Evolutionary conservation across 2,113 vertebrate species (phyloP).

Genomic region (Numenius arquata): DNA sequence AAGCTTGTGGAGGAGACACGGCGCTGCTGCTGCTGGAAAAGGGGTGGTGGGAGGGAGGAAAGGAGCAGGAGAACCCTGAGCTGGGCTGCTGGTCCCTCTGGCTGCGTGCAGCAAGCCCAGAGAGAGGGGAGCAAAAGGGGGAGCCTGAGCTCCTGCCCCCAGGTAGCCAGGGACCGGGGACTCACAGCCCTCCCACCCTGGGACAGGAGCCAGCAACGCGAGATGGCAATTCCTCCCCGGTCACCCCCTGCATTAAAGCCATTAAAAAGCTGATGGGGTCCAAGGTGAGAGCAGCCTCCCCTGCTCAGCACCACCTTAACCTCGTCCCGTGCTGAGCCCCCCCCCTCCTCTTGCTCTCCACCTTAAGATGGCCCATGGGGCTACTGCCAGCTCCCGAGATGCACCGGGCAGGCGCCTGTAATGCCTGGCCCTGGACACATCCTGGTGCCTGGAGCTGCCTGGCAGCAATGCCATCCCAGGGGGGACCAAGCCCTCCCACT

Average conservation of each 20-base stretch:
- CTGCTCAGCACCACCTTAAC: background rate
- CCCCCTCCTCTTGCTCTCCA: background rate
- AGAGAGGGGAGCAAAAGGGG: background rate
- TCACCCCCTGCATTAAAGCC: background rate
- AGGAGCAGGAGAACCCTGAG: background rate
- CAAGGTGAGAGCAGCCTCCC: background rate
- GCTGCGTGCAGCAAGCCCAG: background rate
- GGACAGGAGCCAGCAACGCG: fast-evolving
- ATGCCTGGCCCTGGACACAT: background rate
- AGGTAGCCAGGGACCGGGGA: background rate
- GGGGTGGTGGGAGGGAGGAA: background rate
- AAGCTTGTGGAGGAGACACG: background rate
- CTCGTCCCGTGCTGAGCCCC: background rate
- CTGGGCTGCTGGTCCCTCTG: background rate
- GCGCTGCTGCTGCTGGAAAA: background rate
- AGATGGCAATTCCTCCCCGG: fast-evolving
- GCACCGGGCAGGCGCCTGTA: background rate
- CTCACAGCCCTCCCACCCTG: background rate
- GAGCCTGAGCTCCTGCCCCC: background rate
- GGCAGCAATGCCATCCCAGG: background rate
- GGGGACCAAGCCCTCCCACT: background rate
- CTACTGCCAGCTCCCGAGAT: slow-evolving; percentile 19
- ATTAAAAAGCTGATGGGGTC: background rate
- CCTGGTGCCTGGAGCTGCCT: slow-evolving; percentile 36
- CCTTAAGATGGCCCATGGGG: slow-evolving; percentile 3